Percentiles rank a stretch among this genome's conserved stretches.
These are phyloP conservation scores for Enteromius paludinosus DNA, from an alignment of 2,797 vertebrate genomes.

Conservation along the genomic window DNA sequence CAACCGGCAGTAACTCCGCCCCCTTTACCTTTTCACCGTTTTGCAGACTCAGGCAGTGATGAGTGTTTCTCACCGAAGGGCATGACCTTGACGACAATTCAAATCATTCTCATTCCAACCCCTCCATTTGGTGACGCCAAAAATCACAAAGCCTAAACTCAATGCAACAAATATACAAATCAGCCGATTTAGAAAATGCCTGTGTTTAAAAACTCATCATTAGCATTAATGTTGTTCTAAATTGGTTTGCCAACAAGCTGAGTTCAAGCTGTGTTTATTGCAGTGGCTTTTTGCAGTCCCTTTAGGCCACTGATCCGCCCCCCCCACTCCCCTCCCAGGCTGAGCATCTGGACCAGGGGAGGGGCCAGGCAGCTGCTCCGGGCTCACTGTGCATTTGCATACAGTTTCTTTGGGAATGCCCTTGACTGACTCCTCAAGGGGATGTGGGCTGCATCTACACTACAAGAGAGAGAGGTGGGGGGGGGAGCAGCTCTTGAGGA, in stretches of 20 bases:
- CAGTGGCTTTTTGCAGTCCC: constrained; percentile 50
- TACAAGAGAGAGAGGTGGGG: not conserved
- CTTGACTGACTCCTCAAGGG: constrained; percentile 77
- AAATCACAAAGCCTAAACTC: not conserved
- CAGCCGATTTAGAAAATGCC: constrained; percentile 32
- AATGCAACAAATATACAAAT: constrained; percentile 15
- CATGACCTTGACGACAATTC: constrained; percentile 29
- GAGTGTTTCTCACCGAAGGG: not conserved
- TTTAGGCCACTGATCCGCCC: constrained; percentile 66
- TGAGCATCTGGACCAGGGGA: constrained; percentile 63
- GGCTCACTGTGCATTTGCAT: constrained; percentile 75
- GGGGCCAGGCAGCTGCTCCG: constrained; percentile 59
- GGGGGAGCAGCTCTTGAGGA: not conserved
- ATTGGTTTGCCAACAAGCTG: constrained; percentile 29
- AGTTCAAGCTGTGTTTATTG: constrained; percentile 42
- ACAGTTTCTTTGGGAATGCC: constrained; percentile 82
- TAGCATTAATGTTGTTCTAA: constrained; percentile 28
- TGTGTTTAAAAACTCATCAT: constrained; percentile 31
- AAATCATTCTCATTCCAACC: not conserved
- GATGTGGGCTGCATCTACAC: constrained; percentile 72
- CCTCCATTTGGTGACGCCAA: not conserved
- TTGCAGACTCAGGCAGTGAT: not conserved
- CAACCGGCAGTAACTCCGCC: not conserved
- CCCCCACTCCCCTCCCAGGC: constrained; percentile 40
- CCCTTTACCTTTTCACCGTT: not conserved